Conservation (phyloP, 2,888 invertebrate species). For the Drosophila merina region DNA sequence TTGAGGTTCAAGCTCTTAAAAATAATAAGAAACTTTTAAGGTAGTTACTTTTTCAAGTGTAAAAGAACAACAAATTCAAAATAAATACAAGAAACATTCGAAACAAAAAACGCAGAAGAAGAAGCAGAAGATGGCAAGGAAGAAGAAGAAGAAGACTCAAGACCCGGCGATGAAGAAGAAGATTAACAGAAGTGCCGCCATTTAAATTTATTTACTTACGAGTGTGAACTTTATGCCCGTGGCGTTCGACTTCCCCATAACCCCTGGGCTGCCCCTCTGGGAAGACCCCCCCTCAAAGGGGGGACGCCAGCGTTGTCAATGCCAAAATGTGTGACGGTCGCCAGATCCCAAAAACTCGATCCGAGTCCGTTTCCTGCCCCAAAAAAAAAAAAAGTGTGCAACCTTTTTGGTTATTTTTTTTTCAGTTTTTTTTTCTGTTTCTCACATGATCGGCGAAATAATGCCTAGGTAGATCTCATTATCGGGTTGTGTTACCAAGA, state of each 20-base stretch:
- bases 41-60: neutral
- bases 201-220: constrained; percentile 80
- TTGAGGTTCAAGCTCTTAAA: too few relatives aligned
- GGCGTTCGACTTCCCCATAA: constrained; percentile 54
- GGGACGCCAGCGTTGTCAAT: constrained; percentile 69
- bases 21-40: too few relatives aligned
- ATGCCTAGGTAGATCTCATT: constrained; percentile 34
- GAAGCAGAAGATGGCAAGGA: constrained; percentile 6
- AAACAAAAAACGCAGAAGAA: constrained; percentile 8
- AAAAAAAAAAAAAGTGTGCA: constrained; percentile 24
- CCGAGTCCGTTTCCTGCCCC: constrained; percentile 39
- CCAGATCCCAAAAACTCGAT: constrained; percentile 41
- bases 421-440: constrained; percentile 7
- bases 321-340: constrained; percentile 62
- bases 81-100: constrained; percentile 33
- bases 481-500: constrained; percentile 28
- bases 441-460: constrained; percentile 33
- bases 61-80: constrained; percentile 19
- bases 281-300: neutral
- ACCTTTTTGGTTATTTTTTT: constrained; percentile 27
- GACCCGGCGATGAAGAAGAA: constrained; percentile 36
- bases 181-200: constrained; percentile 79
- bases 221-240: constrained; percentile 79
- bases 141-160: constrained; percentile 49
- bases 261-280: constrained; percentile 1